Conservation (phyloP, 2,797 vertebrate species). For the Hoplostethus mediterraneus region DNA sequence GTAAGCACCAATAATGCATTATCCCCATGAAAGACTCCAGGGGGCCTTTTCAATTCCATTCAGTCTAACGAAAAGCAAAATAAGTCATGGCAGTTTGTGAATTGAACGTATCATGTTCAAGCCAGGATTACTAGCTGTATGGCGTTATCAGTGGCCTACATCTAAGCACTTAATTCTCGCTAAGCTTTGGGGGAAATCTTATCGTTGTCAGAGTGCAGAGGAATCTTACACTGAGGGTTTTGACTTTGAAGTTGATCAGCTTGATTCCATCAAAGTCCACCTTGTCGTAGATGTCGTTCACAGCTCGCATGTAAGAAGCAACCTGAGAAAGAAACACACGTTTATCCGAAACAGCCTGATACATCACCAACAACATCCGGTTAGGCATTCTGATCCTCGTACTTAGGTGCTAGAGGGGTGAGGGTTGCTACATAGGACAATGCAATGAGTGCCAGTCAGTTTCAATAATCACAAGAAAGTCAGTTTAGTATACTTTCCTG, state of each 20-base stretch:
- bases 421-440: too few species aligned
- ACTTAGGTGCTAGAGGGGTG: too few species aligned
- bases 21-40: background rate
- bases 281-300: constrained; percentile 85
- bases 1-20: background rate
- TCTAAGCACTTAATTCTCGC: background rate
- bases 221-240: constrained; percentile 83
- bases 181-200: background rate
- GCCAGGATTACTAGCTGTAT: background rate
- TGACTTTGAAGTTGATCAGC: constrained; percentile 88
- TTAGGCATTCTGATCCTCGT: too few species aligned
- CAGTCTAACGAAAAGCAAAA: background rate
- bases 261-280: constrained; percentile 84
- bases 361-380: too few species aligned
- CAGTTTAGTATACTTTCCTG: background rate
- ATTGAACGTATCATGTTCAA: background rate
- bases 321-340: constrained; percentile 69
- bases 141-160: background rate
- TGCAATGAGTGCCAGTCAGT: background rate
- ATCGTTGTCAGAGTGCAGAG: background rate
- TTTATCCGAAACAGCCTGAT: constrained; percentile 3
- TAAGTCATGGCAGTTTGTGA: background rate
- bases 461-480: background rate
- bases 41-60: background rate
- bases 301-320: constrained; percentile 81